These are phyloP conservation scores for Calliopum simillimum DNA, from an alignment of 2,888 invertebrate species.

Conservation along the genomic window DNA sequence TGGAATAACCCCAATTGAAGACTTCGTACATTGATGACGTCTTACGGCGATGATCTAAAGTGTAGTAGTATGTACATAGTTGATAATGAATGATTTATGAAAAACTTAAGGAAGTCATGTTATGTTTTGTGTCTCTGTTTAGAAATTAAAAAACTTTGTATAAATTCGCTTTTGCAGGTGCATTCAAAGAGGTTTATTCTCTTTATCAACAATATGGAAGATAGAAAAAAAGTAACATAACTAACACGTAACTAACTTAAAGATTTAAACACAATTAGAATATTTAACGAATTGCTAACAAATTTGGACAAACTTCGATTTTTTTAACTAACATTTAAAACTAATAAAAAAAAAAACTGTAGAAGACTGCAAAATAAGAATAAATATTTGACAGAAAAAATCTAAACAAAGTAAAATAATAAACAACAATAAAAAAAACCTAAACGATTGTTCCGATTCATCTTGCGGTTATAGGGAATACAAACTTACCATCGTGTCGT, in stretches of 20 bases:
- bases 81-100: neutral
- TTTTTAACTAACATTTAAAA: no score
- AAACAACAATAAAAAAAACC: constrained; percentile 4
- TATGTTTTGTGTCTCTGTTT: neutral
- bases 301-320: no score
- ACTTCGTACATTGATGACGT: constrained; percentile 81
- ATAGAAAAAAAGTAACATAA: no score
- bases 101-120: constrained; percentile 12
- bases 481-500: constrained; percentile 73
- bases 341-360: constrained; percentile 6
- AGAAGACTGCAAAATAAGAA: constrained; percentile 17
- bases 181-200: no score
- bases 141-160: no score
- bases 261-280: no score
- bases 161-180: no score
- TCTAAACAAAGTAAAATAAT: neutral
- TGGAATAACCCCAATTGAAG: constrained; percentile 74
- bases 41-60: constrained; percentile 69
- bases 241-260: no score
- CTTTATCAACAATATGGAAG: no score
- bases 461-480: neutral
- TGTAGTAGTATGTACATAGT: constrained; percentile 41
- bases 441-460: neutral
- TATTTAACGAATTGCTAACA: no score
- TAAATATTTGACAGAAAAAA: neutral